These are phyloP conservation scores for Hirtodrosophila confusa DNA, from an alignment of 2,888 invertebrate genomes.

Conservation along the genomic window DNA sequence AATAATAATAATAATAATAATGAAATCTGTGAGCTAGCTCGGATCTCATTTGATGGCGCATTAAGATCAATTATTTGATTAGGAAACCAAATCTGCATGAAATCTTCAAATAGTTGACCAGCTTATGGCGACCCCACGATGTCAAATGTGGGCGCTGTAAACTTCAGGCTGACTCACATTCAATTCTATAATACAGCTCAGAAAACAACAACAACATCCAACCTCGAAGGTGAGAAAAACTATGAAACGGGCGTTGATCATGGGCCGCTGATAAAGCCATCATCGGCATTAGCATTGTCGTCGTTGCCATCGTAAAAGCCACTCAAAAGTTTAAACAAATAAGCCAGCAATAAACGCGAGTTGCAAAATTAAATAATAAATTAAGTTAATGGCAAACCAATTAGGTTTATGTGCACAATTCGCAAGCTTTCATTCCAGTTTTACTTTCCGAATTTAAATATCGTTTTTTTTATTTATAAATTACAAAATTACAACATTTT, in stretches of 20 bases:
- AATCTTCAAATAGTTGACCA: constrained; percentile 73
- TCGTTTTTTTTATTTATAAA: too few species aligned
- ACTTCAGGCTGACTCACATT: constrained; percentile 26
- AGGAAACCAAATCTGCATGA: constrained; percentile 82
- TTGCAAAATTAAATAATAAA: constrained; percentile 67
- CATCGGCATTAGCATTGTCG: constrained; percentile 22
- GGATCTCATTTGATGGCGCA: constrained; percentile 76
- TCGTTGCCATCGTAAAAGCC: constrained; percentile 33
- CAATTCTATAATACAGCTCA: constrained; percentile 16
- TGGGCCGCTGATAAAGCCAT: constrained; percentile 65
- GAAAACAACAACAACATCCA: constrained; percentile 9
- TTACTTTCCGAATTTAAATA: neutral
- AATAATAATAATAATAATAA: constrained; percentile 4
- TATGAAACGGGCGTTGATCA: constrained; percentile 53
- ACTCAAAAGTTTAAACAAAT: constrained; percentile 54
- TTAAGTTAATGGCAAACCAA: constrained; percentile 53
- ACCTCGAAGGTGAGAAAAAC: constrained; percentile 51
- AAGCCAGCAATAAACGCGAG: constrained; percentile 37
- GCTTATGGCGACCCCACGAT: constrained; percentile 62
- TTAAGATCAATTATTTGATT: constrained; percentile 84
- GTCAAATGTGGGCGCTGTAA: constrained; percentile 64
- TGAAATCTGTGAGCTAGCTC: constrained; percentile 13
- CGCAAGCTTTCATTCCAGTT: constrained; percentile 45
- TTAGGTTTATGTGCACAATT: constrained; percentile 56
- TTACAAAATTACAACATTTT: too few species aligned